Percentiles rank a stretch among this genome's conserved stretches.
Evolutionary conservation across 2,888 invertebrate species (phyloP).

Genomic region (Linyphia triangularis): DNA sequence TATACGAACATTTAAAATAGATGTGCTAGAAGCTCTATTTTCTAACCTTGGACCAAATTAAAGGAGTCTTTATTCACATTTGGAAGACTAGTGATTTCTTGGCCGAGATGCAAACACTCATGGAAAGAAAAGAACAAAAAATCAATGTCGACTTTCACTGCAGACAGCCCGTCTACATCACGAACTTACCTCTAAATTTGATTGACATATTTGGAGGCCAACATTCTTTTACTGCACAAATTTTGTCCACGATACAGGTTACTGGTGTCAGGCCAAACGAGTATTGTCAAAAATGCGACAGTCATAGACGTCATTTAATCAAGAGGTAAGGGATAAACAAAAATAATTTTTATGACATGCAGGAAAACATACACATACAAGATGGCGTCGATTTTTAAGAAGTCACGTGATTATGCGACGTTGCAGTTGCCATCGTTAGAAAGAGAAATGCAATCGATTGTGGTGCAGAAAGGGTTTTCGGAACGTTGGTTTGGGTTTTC

Average conservation of each 20-base stretch:
- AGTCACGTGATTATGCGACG: conserved; percentile 60
- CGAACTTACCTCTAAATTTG: conserved; percentile 65
- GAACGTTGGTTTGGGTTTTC: background rate
- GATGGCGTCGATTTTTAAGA: conserved; percentile 71
- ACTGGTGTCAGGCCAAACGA: background rate
- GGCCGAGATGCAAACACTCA: conserved; percentile 3
- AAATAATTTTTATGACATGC: conserved; percentile 69
- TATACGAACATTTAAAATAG: background rate
- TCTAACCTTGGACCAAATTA: background rate
- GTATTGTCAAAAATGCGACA: background rate
- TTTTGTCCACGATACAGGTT: background rate
- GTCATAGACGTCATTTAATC: conserved; percentile 17
- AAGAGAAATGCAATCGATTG: conserved; percentile 26
- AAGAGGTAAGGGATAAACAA: conserved; percentile 32
- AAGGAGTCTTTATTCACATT: background rate
- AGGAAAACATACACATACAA: conserved; percentile 74
- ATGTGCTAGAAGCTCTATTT: background rate
- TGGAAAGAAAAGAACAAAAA: conserved; percentile 38
- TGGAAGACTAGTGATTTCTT: background rate
- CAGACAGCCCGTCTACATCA: conserved; percentile 52
- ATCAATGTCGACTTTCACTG: conserved; percentile 46
- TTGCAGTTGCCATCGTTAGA: conserved; percentile 32
- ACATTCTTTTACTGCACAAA: conserved; percentile 25
- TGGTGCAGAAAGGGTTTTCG: background rate
- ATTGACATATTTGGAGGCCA: conserved; percentile 64